These are phyloP conservation scores for Pyrgus malvae DNA, from an alignment of 2,888 invertebrate genomes.

Conservation along the genomic window DNA sequence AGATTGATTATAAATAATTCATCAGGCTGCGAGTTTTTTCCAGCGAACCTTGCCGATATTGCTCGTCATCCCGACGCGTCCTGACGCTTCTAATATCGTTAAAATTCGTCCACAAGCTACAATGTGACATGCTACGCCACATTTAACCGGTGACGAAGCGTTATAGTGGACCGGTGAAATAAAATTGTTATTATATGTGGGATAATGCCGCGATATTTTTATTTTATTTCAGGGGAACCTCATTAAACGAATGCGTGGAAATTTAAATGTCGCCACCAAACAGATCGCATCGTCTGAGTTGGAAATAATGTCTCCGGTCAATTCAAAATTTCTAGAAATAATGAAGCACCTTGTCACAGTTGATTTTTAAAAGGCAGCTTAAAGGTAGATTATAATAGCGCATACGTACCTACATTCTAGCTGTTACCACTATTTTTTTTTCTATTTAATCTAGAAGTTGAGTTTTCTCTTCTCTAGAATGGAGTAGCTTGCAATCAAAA, in stretches of 20 bases:
- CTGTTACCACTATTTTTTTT: too few species aligned
- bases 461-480: too few species aligned
- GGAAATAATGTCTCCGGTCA: neutral
- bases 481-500: too few species aligned
- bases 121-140: neutral
- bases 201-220: neutral
- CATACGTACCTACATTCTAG: too few species aligned
- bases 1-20: constrained; percentile 5
- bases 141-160: neutral
- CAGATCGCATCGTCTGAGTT: neutral
- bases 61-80: neutral
- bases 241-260: neutral
- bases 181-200: neutral
- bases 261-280: neutral
- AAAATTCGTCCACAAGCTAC: neutral
- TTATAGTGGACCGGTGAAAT: too few species aligned
- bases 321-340: neutral
- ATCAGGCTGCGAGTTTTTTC: neutral
- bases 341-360: neutral
- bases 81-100: neutral
- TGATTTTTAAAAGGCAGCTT: too few species aligned
- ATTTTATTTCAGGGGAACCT: neutral
- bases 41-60: too few species aligned
- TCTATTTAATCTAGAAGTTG: too few species aligned
- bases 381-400: too few species aligned